Percentiles rank a stretch among this genome's conserved stretches.
These are phyloP conservation scores for Zosterops lateralis DNA, from an alignment of 2,113 vertebrate species.

Conservation along the genomic window DNA sequence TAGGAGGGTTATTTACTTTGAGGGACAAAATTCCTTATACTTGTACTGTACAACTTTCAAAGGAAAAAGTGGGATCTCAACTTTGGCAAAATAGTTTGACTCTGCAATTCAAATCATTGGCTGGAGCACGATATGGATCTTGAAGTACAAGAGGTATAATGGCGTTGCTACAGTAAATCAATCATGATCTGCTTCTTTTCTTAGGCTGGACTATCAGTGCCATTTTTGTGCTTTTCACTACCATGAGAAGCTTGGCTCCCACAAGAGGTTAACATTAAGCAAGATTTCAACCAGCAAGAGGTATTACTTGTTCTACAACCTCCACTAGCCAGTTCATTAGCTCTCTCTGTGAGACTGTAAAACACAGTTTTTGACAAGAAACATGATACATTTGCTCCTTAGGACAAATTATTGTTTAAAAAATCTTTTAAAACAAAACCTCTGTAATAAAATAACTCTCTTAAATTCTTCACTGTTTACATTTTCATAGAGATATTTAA, in stretches of 20 bases:
- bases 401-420: not conserved
- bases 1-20: not conserved
- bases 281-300: slow-evolving; percentile 11
- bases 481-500: not conserved
- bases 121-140: not conserved
- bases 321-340: not conserved
- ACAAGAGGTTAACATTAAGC: not conserved
- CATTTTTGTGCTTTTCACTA: not conserved
- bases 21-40: not conserved
- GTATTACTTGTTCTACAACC: slow-evolving; percentile 7
- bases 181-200: not conserved
- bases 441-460: not conserved
- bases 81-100: not conserved
- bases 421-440: not conserved
- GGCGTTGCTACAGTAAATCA: not conserved
- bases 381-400: not conserved
- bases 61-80: not conserved
- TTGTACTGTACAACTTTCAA: not conserved
- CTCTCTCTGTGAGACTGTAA: not conserved
- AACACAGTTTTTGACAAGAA: not conserved
- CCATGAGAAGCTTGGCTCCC: not conserved
- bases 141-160: fast-evolving
- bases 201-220: not conserved
- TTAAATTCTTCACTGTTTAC: not conserved
- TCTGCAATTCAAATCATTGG: not conserved